Conservation (phyloP, 1,140 invertebrate genomes). For the Eubasilissa regina region DNA sequence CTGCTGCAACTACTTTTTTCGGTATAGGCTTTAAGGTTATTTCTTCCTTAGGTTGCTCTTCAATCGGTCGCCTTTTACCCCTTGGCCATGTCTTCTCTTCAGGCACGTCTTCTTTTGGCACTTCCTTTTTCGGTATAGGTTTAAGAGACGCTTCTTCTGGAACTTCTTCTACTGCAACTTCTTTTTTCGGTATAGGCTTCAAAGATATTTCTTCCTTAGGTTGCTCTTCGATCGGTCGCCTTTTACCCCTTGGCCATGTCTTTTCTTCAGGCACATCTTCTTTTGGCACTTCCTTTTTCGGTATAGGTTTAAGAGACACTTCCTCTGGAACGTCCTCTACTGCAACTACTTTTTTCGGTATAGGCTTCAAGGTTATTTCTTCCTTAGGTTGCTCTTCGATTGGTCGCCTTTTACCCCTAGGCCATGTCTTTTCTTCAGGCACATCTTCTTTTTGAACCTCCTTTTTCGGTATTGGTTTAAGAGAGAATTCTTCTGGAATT, state of each 20-base stretch:
- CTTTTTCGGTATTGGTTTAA: constrained; percentile 68
- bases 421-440: constrained; percentile 66
- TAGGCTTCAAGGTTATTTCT: too few species aligned
- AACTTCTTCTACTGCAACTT: constrained; percentile 65
- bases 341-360: too few species aligned
- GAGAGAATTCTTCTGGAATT: constrained; percentile 55
- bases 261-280: constrained; percentile 62
- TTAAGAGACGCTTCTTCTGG: constrained; percentile 33
- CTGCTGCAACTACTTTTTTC: constrained; percentile 35
- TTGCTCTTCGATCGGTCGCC: constrained; percentile 36
- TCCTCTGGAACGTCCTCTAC: too few species aligned
- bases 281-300: constrained; percentile 64
- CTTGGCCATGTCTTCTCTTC: constrained; percentile 64
- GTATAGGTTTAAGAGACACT: constrained; percentile 68
- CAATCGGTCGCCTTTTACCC: constrained; percentile 64
- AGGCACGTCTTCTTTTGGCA: constrained; percentile 33
- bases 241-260: constrained; percentile 66
- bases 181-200: constrained; percentile 7
- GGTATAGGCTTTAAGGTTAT: constrained; percentile 62
- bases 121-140: neutral
- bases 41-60: constrained; percentile 67
- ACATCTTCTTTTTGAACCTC: constrained; percentile 63
- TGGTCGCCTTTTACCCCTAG: constrained; percentile 66
- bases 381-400: constrained; percentile 62
- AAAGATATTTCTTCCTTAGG: too few species aligned